A percentile compares a stretch with the other conserved stretches of the same genome.
These are phyloP conservation scores for Tragelaphus eurycerus DNA, from an alignment of 2,797 vertebrate genomes.

Conservation along the genomic window DNA sequence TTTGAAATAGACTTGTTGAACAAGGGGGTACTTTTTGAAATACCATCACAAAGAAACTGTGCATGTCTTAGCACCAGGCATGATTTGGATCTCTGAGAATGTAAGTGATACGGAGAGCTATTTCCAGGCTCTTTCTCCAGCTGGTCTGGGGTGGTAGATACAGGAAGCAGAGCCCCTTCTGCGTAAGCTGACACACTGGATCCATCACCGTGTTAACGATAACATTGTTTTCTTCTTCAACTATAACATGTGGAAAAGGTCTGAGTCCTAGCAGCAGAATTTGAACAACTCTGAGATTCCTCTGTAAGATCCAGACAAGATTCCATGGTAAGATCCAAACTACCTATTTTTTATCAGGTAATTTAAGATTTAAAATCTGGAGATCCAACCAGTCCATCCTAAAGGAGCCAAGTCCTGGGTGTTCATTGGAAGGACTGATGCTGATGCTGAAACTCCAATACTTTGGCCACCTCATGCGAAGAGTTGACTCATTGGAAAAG, in stretches of 20 bases:
- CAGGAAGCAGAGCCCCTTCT: not conserved
- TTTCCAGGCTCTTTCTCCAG: not conserved
- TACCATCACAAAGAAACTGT: not conserved
- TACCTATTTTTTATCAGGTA: not conserved
- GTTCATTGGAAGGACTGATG: too few species aligned
- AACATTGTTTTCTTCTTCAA: not conserved
- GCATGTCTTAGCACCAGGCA: not conserved
- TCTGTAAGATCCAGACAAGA: not conserved
- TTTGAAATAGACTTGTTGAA: not conserved
- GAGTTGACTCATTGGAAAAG: too few species aligned
- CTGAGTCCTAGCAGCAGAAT: not conserved
- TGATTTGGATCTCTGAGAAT: not conserved
- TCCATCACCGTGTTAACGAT: not conserved
- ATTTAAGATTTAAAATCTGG: constrained; percentile 5
- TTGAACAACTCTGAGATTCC: not conserved
- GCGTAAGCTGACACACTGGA: not conserved
- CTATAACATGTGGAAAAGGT: not conserved
- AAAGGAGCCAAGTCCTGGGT: too few species aligned
- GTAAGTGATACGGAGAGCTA: not conserved
- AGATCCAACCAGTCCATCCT: too few species aligned
- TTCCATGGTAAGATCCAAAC: not conserved
- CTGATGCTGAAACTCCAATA: too few species aligned
- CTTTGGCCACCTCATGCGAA: too few species aligned
- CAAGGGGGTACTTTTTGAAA: not conserved
- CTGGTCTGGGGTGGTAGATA: not conserved